Base-by-base conservation (phyloP, 2,113 vertebrate species). In the Copsychus sechellarum region DNA sequence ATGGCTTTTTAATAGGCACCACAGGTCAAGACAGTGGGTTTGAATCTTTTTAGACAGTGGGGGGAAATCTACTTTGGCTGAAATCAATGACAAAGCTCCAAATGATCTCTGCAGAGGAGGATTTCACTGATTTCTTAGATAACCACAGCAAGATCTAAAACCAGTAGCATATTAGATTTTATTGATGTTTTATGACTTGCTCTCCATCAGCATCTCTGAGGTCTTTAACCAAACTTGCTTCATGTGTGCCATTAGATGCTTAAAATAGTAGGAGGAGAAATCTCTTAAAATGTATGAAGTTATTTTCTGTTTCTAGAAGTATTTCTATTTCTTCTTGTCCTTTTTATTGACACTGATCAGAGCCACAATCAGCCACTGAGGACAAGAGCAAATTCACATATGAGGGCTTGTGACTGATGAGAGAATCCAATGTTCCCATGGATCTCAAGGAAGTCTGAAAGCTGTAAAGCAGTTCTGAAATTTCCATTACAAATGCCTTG, bases 1-100 rank as follows among this genome's bases (percentile, higher is more conserved):
- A 95, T 94, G 74, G 14, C 24, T 94, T 94, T 93, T 94, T 95
- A 95, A 95, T 94, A 86, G 74, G 54, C 66, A 95, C 47, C 84
- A 91, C 58, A 67, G 87, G 85, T 95, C 90, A 94, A 86, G 76
- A 80, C 25, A 66, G 54, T 13, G 25, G 14, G 34, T 90, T 80
- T 95, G 88, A 87, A 80, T 95, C 57, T 85, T 61, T 92, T 85
- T 53, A 80, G 93, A 51, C 14, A 26, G 36, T 23, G 50, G 19
- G 25, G 48, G 26, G 15, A 81, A 87, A 81, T 62, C 40, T 94
- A 2, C 61, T 29, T 81, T 12, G 11, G 31, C 14, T 93, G 62
- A 87, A 91, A 60, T 67, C 47, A 69, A 31, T 81, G 76, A 47
- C 28, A 90, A 62, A 83, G 47, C 38, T 87, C 43, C 34, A 62